Evolutionary conservation across 2,113 vertebrate genomes (phyloP).

Genomic region (Gavia stellata): DNA sequence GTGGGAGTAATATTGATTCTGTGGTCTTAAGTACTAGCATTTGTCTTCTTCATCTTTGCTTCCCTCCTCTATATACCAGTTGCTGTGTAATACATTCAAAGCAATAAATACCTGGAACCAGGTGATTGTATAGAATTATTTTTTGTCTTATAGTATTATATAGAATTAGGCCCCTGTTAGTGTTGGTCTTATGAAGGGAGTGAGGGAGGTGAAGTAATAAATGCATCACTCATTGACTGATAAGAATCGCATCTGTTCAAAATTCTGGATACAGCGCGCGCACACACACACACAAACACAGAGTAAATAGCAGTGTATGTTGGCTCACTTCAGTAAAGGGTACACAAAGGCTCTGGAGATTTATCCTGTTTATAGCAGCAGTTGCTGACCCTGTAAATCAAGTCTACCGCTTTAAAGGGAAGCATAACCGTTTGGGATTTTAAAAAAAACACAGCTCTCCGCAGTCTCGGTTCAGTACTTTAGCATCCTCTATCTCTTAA

Average conservation of each 20-base stretch:
- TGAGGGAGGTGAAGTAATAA: neutral
- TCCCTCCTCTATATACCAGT: neutral
- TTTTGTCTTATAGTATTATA: neutral
- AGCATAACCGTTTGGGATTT: conserved; percentile 3
- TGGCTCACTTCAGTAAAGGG: neutral
- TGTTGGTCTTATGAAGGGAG: neutral
- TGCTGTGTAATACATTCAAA: neutral
- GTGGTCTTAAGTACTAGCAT: neutral
- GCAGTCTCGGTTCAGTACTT: neutral
- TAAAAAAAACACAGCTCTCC: neutral
- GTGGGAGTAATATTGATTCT: neutral
- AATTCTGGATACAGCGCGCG: neutral
- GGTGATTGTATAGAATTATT: neutral
- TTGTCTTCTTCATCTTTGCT: neutral
- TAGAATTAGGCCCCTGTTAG: neutral
- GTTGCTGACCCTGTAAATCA: conserved; percentile 54
- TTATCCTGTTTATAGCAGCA: conserved; percentile 36
- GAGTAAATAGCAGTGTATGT: conserved; percentile 1
- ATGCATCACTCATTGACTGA: neutral
- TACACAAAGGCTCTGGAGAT: conserved; percentile 29
- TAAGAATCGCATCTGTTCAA: neutral
- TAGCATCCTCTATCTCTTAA: neutral
- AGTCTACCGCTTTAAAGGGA: neutral
- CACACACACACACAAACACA: neutral
- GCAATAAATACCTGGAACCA: neutral